Percentiles rank a stretch among this genome's conserved stretches.
phyloP scores from a whole-genome alignment of 2,888 invertebrate genomes.

The Hypolimnas misippus region DNA sequence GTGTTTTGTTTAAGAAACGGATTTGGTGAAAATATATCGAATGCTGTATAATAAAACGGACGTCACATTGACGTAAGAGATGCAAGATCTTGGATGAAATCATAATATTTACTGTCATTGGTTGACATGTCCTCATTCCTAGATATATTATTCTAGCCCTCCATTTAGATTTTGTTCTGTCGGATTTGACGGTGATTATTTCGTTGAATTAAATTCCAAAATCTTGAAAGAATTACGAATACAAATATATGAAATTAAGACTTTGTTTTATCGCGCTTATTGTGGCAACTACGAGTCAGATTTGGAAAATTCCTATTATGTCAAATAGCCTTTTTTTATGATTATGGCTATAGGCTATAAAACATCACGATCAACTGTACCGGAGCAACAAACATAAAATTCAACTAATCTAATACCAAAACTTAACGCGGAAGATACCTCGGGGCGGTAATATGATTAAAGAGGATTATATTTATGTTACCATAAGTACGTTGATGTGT shows the following conservation, averaged over 20 bases:
- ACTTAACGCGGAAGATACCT: no score
- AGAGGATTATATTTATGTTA: slow-evolving; percentile 30
- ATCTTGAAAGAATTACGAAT: background rate
- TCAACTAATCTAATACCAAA: no score
- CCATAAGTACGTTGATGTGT: slow-evolving; percentile 49
- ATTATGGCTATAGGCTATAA: no score
- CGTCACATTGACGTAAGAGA: slow-evolving; percentile 82
- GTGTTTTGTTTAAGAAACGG: slow-evolving; percentile 45
- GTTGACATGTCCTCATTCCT: slow-evolving; percentile 66
- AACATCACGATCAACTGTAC: no score
- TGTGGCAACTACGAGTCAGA: no score
- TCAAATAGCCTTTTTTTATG: no score
- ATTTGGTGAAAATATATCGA: slow-evolving; percentile 60
- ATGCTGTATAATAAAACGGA: slow-evolving; percentile 75
- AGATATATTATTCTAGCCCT: slow-evolving; percentile 66
- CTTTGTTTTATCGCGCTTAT: no score
- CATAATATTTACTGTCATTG: slow-evolving; percentile 78
- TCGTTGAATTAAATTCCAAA: background rate
- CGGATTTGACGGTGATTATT: slow-evolving; percentile 15
- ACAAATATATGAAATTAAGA: no score
- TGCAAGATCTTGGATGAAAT: slow-evolving; percentile 78
- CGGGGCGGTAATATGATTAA: background rate
- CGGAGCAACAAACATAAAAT: no score
- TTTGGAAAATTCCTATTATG: no score
- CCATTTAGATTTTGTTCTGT: slow-evolving; percentile 34